Conservation (phyloP, 2,888 invertebrate genomes). For the Tortrix viridana region DNA sequence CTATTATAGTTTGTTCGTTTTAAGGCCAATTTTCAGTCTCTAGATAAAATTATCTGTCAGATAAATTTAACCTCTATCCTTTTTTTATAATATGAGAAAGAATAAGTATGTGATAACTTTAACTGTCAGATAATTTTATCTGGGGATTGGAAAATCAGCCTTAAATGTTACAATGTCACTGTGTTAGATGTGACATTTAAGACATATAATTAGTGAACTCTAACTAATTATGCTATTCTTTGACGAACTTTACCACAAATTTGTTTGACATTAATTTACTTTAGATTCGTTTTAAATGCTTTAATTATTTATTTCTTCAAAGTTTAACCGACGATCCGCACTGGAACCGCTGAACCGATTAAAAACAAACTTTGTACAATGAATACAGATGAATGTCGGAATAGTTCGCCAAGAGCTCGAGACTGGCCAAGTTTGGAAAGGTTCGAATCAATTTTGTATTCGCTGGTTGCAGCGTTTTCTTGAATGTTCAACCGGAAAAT, state of each 20-base stretch:
- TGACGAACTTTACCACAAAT: background rate
- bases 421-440: slow-evolving; percentile 9
- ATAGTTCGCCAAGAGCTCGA: slow-evolving; percentile 17
- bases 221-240: too few species aligned
- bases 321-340: background rate
- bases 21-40: too few species aligned
- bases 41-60: too few species aligned
- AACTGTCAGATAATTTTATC: too few species aligned
- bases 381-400: slow-evolving; percentile 22
- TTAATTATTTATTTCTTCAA: slow-evolving; percentile 12
- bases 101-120: too few species aligned
- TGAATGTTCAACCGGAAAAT: background rate
- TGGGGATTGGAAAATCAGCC: too few species aligned
- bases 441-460: slow-evolving; percentile 13
- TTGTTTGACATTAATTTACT: background rate
- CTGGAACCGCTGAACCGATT: slow-evolving; percentile 19
- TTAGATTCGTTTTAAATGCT: background rate
- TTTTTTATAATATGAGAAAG: too few species aligned
- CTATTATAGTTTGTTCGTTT: too few species aligned
- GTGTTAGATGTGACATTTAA: too few species aligned
- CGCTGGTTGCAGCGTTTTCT: background rate
- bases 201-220: too few species aligned
- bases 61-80: too few species aligned
- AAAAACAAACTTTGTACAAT: slow-evolving; percentile 26
- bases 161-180: too few species aligned